These are phyloP conservation scores for Mizuhopecten yessoensis DNA, from an alignment of 1,140 invertebrate genomes.

Conservation along the genomic window DNA sequence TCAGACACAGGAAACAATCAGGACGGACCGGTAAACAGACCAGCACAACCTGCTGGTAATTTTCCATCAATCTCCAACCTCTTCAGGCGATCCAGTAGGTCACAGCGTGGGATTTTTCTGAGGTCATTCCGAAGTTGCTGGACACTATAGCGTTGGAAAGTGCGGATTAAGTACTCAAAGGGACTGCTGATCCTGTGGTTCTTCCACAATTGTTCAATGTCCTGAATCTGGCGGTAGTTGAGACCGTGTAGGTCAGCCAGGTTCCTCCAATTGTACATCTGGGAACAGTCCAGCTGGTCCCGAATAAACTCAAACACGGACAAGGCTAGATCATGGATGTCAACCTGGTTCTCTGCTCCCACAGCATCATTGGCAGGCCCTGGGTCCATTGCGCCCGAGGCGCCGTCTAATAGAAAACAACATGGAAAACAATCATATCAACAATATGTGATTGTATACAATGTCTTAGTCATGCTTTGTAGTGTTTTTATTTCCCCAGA, in stretches of 20 bases:
- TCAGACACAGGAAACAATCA: no score
- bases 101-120: background rate
- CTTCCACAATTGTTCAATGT: slow-evolving; percentile 10
- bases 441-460: no score
- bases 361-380: background rate
- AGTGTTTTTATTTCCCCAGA: no score
- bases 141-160: background rate
- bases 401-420: background rate
- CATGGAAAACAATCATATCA: no score
- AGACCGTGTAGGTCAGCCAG: background rate
- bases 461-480: no score
- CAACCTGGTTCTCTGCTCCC: background rate
- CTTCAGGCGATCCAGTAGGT: background rate
- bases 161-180: background rate
- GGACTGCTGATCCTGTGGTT: background rate
- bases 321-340: background rate
- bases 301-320: background rate
- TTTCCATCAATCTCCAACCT: background rate
- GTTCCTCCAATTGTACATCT: background rate
- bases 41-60: background rate
- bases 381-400: background rate
- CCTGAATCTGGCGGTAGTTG: slow-evolving; percentile 2
- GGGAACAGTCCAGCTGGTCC: background rate
- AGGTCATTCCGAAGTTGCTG: slow-evolving; percentile 24
- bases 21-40: background rate